A percentile compares a stretch with the other conserved stretches of the same genome.
Conservation (phyloP, 2,113 vertebrate genomes). For the Pongo abelii region DNA sequence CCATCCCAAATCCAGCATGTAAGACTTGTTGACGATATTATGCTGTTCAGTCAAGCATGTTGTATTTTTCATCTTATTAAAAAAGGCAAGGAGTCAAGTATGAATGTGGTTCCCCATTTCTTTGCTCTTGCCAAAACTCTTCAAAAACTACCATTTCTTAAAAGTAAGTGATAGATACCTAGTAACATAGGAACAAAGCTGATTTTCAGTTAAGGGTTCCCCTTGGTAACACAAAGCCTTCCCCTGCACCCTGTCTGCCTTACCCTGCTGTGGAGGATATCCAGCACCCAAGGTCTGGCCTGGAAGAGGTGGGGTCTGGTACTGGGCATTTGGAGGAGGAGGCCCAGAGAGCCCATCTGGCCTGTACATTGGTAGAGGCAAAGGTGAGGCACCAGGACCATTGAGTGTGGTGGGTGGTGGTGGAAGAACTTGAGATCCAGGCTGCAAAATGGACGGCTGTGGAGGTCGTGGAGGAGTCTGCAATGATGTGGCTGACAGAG, state of each 20-base stretch:
- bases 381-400: slow-evolving; percentile 79
- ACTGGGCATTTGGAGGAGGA: slow-evolving; percentile 79
- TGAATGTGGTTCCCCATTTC: neutral
- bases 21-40: neutral
- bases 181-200: neutral
- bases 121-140: neutral
- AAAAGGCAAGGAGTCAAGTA: neutral
- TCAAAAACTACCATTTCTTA: neutral
- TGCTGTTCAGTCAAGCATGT: neutral
- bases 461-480: slow-evolving; percentile 80
- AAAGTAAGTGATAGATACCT: neutral
- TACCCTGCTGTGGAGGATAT: slow-evolving; percentile 91
- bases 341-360: slow-evolving; percentile 85
- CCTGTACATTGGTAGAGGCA: slow-evolving; percentile 73
- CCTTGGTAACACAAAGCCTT: neutral
- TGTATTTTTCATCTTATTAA: neutral
- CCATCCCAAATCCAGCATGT: neutral
- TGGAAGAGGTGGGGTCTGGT: slow-evolving; percentile 86
- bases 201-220: neutral
- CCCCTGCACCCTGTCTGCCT: neutral
- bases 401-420: slow-evolving; percentile 81
- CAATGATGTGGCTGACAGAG: slow-evolving; percentile 73
- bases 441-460: slow-evolving; percentile 78
- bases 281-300: slow-evolving; percentile 84
- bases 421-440: slow-evolving; percentile 84